Percentiles rank a stretch among this genome's conserved stretches.
Conservation (phyloP, 2,888 invertebrate species). For the Dusona sp. region DNA sequence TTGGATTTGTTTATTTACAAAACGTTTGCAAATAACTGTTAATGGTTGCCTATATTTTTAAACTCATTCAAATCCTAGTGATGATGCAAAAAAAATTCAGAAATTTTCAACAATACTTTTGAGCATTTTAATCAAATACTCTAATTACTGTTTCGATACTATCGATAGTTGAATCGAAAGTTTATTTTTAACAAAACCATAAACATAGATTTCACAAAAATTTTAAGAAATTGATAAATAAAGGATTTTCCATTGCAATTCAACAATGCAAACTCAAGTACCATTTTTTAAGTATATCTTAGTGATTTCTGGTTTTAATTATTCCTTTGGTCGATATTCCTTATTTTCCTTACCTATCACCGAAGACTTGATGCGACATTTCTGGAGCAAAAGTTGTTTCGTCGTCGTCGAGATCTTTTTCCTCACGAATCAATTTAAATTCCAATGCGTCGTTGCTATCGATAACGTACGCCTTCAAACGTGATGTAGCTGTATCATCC, state of each 20-base stretch:
- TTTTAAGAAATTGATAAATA: neutral
- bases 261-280: neutral
- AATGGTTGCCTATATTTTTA: too few relatives aligned
- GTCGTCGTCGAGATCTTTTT: conserved; percentile 89
- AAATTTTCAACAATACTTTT: too few relatives aligned
- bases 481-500: conserved; percentile 79
- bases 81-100: too few relatives aligned
- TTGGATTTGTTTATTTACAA: too few relatives aligned
- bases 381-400: conserved; percentile 90
- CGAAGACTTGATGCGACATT: conserved; percentile 97
- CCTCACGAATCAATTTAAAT: conserved; percentile 87
- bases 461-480: conserved; percentile 82
- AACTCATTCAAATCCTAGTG: too few relatives aligned
- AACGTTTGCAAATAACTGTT: too few relatives aligned
- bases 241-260: neutral
- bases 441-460: conserved; percentile 85
- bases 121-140: too few relatives aligned
- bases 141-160: too few relatives aligned
- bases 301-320: neutral
- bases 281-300: neutral
- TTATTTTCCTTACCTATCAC: conserved; percentile 87
- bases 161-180: neutral
- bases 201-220: too few relatives aligned
- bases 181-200: neutral
- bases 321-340: neutral